phyloP scores from a whole-genome alignment of 2,113 vertebrate species.

The Tetrax tetrax region DNA sequence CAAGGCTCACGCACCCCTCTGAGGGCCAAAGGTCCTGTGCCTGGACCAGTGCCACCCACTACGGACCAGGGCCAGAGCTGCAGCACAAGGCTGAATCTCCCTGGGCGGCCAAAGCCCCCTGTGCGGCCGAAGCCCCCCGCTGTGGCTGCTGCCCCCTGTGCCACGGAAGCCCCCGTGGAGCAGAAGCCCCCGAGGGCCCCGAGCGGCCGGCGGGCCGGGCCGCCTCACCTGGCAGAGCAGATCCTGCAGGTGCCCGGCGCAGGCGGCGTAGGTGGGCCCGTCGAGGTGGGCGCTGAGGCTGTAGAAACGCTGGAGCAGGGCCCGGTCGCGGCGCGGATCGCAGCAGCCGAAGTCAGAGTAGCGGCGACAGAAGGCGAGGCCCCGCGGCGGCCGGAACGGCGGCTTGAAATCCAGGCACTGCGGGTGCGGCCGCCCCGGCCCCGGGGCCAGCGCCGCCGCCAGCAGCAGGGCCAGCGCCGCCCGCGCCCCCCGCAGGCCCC shows the following conservation, averaged over 20 bases:
- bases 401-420: slow-evolving; percentile 97
- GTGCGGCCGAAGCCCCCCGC: too few relatives aligned
- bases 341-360: slow-evolving; percentile 94
- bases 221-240: slow-evolving; percentile 90
- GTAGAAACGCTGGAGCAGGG: slow-evolving; percentile 83
- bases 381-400: slow-evolving; percentile 84
- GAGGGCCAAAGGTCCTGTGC: background rate
- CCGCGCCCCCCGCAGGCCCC: background rate
- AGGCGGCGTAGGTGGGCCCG: slow-evolving; percentile 72
- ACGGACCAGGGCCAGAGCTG: too few relatives aligned
- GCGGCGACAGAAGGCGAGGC: slow-evolving; percentile 86
- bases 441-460: slow-evolving; percentile 8
- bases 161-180: accelerated
- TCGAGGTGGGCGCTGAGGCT: slow-evolving; percentile 78
- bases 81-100: background rate
- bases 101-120: too few relatives aligned
- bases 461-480: slow-evolving; percentile 13
- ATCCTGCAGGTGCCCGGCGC: slow-evolving; percentile 86
- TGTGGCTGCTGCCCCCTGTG: too few relatives aligned
- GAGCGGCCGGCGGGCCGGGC: too few relatives aligned
- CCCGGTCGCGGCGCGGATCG: slow-evolving; percentile 78
- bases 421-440: slow-evolving; percentile 78
- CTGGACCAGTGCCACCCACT: too few relatives aligned
- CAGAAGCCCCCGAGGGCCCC: background rate
- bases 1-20: background rate